Percentiles rank a stretch among this genome's conserved stretches.
phyloP scores from a whole-genome alignment of 2,797 vertebrate species.

The Avahi laniger region DNA sequence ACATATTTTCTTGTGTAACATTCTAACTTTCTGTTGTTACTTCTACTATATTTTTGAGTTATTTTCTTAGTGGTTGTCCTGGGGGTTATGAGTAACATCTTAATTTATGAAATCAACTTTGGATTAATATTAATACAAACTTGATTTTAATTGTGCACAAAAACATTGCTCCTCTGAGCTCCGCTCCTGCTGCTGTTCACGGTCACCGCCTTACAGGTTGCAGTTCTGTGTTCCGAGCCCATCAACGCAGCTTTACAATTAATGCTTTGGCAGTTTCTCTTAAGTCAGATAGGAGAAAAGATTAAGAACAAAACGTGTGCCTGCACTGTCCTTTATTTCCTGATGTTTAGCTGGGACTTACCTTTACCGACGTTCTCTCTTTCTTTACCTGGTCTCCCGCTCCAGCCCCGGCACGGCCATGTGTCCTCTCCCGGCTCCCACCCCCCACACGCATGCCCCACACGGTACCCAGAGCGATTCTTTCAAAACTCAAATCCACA shows the following conservation, averaged over 20 bases:
- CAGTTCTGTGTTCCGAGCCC: background rate
- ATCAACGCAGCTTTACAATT: background rate
- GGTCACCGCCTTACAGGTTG: background rate
- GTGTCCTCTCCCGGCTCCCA: accelerated
- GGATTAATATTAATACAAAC: background rate
- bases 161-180: background rate
- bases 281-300: background rate
- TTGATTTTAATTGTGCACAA: background rate
- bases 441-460: no score
- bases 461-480: background rate
- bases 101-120: background rate
- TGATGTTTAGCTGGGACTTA: background rate
- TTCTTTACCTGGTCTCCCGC: background rate
- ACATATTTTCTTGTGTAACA: background rate
- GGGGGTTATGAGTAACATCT: background rate
- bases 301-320: background rate
- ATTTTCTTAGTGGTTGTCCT: background rate
- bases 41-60: background rate
- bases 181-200: background rate
- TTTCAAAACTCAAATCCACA: background rate
- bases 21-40: background rate
- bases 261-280: background rate
- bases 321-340: background rate
- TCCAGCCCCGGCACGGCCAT: accelerated
- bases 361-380: background rate